Conservation (phyloP, 2,113 vertebrate species). For the Ascaphus truei region DNA sequence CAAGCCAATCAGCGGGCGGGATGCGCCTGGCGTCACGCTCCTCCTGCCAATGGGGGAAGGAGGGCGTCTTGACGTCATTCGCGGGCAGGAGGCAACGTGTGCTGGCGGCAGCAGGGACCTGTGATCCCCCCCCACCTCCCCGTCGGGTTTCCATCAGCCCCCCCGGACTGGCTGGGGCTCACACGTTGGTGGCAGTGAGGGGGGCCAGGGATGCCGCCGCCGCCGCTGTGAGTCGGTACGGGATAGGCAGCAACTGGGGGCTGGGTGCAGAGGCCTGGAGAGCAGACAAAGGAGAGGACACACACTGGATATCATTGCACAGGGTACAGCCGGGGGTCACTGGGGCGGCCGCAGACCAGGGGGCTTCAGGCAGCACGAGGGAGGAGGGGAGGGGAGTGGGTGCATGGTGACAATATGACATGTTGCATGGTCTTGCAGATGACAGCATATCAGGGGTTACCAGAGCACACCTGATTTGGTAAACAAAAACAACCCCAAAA, state of each 20-base stretch:
- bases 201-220: not conserved
- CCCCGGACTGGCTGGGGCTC: not conserved
- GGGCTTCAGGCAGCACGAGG: no score
- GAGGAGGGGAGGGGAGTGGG: no score
- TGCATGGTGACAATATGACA: no score
- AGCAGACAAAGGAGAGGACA: no score
- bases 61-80: not conserved
- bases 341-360: no score
- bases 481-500: no score
- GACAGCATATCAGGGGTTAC: no score
- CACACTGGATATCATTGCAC: no score
- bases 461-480: no score
- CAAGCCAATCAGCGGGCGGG: not conserved
- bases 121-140: not conserved
- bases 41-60: not conserved
- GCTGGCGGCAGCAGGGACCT: not conserved
- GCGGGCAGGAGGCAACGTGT: constrained; percentile 10
- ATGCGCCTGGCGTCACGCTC: not conserved
- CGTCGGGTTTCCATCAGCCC: not conserved
- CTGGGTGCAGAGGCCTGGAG: no score
- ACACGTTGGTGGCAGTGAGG: not conserved
- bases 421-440: no score
- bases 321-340: no score
- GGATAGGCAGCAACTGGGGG: not conserved
- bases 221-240: not conserved